Evolutionary conservation across 1,140 invertebrate species (phyloP).

Genomic region (Himalopsyche phryganea): DNA sequence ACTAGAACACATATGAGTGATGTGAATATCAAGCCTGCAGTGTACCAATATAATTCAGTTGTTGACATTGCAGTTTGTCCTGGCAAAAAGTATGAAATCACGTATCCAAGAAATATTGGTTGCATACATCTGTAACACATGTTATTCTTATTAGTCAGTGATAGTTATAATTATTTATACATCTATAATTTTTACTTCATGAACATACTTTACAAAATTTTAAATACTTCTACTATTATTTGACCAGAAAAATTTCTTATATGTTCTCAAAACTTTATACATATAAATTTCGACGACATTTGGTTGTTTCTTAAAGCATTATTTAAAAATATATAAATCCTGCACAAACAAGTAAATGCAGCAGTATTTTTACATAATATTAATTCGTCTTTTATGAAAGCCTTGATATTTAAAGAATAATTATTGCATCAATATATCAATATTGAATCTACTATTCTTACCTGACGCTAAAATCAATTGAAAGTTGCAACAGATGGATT

Average conservation of each 20-base stretch:
- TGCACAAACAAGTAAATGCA: too few species aligned
- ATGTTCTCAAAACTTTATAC: not conserved
- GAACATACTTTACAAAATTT: not conserved
- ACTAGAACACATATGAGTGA: constrained; percentile 40
- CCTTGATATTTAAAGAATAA: too few species aligned
- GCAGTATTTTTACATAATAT: too few species aligned
- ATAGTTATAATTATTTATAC: not conserved
- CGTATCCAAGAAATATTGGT: constrained; percentile 24
- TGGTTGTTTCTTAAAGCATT: too few species aligned
- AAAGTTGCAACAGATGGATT: constrained; percentile 1
- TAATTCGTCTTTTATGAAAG: too few species aligned
- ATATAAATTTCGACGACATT: too few species aligned
- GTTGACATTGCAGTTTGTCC: not conserved
- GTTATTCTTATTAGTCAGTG: not conserved
- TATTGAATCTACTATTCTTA: too few species aligned
- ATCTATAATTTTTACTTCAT: not conserved
- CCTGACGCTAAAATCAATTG: constrained; percentile 20
- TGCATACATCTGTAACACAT: constrained; percentile 22
- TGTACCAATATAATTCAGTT: constrained; percentile 16
- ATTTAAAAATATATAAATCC: too few species aligned
- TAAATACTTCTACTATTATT: not conserved
- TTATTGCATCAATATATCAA: too few species aligned
- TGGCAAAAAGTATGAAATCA: constrained; percentile 18
- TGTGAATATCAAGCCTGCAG: constrained; percentile 38
- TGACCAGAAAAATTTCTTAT: not conserved